Evolutionary conservation across 2,888 invertebrate species (phyloP), one percentile per base, ranked within the genome.

Genomic region (Branchinecta sandiegonensis): DNA sequence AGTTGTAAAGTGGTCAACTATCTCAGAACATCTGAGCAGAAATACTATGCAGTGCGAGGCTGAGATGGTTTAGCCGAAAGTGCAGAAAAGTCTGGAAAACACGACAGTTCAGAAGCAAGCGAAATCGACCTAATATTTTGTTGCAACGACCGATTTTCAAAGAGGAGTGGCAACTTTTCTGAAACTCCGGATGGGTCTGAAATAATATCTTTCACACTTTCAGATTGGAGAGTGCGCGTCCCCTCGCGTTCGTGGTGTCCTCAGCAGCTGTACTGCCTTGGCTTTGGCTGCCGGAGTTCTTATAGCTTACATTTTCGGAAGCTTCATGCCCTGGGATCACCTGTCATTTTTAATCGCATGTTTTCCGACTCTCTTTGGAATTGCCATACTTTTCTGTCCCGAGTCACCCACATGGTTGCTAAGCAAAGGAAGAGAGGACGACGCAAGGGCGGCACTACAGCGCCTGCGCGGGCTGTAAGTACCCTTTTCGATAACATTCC

Each of bases 341-440:
- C 80, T 89, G 72, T 86, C 88, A 6, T 79, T 87, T 8, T 77
- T 87, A 12, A 87, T 86, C 71, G 83, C 83, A 0, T 74, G 83
- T 0, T 79, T 88, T 8, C 86, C 92, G 0, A 75, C 90, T 0
- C 88, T 90, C 73, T 85, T 85, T 0, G 73, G 81, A 0, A 37
- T 47, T 46, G 79, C 86, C 4, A 88, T 91, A 78, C 82, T 87
- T 74, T 86, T 89, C 73, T 88, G 93, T 85, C 94, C 94, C 0
- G 94, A 94, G 78, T 86, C 89, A 7, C 94, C 94, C 0, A 83
- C 84, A 46, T 89, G 83, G 76, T 80, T 85, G 72, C 81, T 89
- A 71, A 81, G 82, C 66, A 86, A 85, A 75, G 83, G 65, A 17
- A 63, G 64, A 10, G 67, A 83, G 37, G 82, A 84, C 1, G 85